A percentile compares a stretch with the other conserved stretches of the same genome.
Conservation (phyloP, 2,888 invertebrate species). For the Eupithecia vulgata region DNA sequence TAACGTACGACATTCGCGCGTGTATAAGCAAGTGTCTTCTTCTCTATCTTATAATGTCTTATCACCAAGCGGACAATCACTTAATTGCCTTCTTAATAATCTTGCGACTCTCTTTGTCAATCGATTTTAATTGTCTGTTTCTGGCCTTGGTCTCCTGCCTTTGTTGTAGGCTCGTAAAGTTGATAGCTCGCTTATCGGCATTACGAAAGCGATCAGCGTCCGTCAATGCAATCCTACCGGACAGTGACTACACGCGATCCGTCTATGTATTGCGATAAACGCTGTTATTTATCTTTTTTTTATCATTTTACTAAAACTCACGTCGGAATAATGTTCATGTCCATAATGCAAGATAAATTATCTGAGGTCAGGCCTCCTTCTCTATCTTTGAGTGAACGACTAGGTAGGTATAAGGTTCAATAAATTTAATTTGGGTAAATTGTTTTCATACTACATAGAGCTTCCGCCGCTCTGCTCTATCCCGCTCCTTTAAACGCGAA, state of each 20-base stretch:
- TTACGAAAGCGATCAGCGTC: conserved; percentile 58
- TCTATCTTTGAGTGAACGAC: not conserved
- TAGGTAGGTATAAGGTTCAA: too few relatives aligned
- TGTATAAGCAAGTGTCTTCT: not conserved
- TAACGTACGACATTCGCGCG: not conserved
- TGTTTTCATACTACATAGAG: too few relatives aligned
- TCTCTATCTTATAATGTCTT: too few relatives aligned
- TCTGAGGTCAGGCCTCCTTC: not conserved
- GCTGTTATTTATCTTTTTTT: conserved; percentile 25
- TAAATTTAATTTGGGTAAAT: not conserved
- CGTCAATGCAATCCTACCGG: conserved; percentile 58
- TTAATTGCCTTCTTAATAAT: conserved; percentile 29
- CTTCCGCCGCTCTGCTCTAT: too few relatives aligned
- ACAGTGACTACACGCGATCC: conserved; percentile 41
- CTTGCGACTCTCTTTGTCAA: conserved; percentile 41
- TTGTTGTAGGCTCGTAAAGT: conserved; percentile 57
- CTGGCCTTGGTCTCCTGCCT: conserved; percentile 53
- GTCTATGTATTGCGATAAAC: conserved; percentile 37
- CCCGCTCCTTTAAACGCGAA: too few relatives aligned
- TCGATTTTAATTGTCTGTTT: conserved; percentile 42
- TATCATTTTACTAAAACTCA: not conserved
- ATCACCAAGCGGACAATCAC: conserved; percentile 19
- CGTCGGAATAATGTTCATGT: not conserved
- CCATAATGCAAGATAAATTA: not conserved
- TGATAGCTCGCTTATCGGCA: conserved; percentile 55